phyloP scores from a whole-genome alignment of 2,888 invertebrate genomes.

The Pasiphila rectangulata region DNA sequence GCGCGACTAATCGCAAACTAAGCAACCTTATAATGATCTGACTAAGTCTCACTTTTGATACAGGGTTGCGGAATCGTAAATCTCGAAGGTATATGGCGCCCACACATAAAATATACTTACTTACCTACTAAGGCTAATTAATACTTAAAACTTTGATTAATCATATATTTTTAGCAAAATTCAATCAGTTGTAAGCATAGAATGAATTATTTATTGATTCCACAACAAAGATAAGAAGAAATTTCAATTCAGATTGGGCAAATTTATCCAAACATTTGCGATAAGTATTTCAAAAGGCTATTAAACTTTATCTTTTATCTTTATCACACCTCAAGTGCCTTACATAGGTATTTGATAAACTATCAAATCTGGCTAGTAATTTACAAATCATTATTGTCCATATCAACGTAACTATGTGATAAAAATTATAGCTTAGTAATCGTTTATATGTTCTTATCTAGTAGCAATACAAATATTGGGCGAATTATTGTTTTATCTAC shows the following conservation, averaged over 20 bases:
- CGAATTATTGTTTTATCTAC: slow-evolving; percentile 13
- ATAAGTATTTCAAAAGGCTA: slow-evolving; percentile 53
- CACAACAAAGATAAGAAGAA: no score
- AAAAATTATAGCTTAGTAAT: slow-evolving; percentile 52
- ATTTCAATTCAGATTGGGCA: neutral
- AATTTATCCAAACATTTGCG: slow-evolving; percentile 34
- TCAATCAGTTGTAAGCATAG: no score
- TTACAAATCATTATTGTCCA: slow-evolving; percentile 45
- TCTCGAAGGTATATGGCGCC: slow-evolving; percentile 62
- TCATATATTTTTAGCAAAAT: no score
- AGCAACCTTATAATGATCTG: slow-evolving; percentile 73
- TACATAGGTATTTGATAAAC: slow-evolving; percentile 57
- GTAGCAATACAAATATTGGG: slow-evolving; percentile 30
- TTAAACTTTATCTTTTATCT: slow-evolving; percentile 74
- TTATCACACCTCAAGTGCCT: slow-evolving; percentile 57
- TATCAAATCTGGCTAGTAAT: slow-evolving; percentile 65
- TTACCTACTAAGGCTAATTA: slow-evolving; percentile 47
- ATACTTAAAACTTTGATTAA: slow-evolving; percentile 19
- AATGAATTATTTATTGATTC: no score
- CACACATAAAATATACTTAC: slow-evolving; percentile 56
- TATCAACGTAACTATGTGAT: slow-evolving; percentile 43
- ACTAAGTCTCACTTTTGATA: slow-evolving; percentile 64
- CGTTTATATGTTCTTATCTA: slow-evolving; percentile 58
- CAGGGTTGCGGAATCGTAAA: slow-evolving; percentile 66
- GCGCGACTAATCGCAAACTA: slow-evolving; percentile 70